phyloP scores from a whole-genome alignment of 1,140 invertebrate genomes.

The Eumaeus atala region DNA sequence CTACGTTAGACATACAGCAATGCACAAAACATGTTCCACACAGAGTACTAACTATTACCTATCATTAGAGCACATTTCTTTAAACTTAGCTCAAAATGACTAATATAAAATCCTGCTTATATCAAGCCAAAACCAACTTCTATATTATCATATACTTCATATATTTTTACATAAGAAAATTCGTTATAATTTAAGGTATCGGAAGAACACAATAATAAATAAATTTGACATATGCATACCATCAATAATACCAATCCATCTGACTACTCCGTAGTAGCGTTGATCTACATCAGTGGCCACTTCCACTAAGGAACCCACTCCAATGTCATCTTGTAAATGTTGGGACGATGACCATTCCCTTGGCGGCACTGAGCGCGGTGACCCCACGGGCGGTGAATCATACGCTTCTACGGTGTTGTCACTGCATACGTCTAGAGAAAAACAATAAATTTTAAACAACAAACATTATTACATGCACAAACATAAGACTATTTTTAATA shows the following conservation, averaged over 20 bases:
- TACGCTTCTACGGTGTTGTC: slow-evolving; percentile 50
- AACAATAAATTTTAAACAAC: neutral
- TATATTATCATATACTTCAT: no score
- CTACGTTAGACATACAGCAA: no score
- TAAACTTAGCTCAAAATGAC: no score
- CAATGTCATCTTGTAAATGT: slow-evolving; percentile 73
- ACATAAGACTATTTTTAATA: slow-evolving; percentile 1
- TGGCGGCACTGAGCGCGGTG: slow-evolving; percentile 36
- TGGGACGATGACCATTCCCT: slow-evolving; percentile 38
- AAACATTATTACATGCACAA: slow-evolving; percentile 1
- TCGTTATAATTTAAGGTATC: no score
- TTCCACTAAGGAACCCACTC: slow-evolving; percentile 85
- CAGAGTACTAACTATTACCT: no score
- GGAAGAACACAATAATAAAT: no score
- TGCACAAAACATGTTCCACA: no score
- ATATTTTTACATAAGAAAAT: no score
- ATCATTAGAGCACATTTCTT: no score
- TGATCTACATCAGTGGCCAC: slow-evolving; percentile 77
- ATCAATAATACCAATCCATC: slow-evolving; percentile 87
- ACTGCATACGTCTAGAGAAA: slow-evolving; percentile 45
- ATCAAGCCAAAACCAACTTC: no score
- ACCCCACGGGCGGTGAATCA: slow-evolving; percentile 51
- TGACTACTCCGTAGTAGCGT: slow-evolving; percentile 85
- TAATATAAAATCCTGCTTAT: no score
- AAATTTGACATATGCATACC: slow-evolving; percentile 66